Conservation (phyloP, 2,888 invertebrate species). For the Caenorhabditis virilis region DNA sequence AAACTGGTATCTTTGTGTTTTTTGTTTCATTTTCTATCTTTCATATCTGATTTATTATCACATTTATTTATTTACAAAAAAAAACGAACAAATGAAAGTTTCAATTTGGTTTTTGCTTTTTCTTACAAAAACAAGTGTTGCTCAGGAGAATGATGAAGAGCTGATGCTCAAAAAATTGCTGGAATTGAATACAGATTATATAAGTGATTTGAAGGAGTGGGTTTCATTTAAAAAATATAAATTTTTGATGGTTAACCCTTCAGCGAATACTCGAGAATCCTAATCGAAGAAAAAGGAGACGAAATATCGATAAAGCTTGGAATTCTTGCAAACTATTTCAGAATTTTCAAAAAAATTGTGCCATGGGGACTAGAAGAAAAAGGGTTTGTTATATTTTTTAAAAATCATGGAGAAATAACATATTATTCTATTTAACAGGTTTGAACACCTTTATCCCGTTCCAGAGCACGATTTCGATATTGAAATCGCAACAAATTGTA, state of each 20-base stretch:
- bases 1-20: background rate
- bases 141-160: constrained; percentile 12
- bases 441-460: constrained; percentile 32
- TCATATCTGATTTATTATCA: background rate
- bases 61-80: too few relatives aligned
- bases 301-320: constrained; percentile 31
- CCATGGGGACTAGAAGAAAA: constrained; percentile 30
- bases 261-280: constrained; percentile 26
- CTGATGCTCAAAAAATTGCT: constrained; percentile 1
- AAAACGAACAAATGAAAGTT: too few relatives aligned
- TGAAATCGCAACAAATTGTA: constrained; percentile 24
- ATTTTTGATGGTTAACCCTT: too few relatives aligned
- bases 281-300: constrained; percentile 11
- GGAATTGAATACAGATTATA: constrained; percentile 22
- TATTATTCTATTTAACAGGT: constrained; percentile 1
- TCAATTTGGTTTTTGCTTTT: background rate
- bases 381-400: constrained; percentile 3
- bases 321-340: constrained; percentile 38
- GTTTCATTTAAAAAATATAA: too few relatives aligned
- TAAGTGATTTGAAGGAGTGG: constrained; percentile 24
- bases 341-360: constrained; percentile 30
- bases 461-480: constrained; percentile 30
- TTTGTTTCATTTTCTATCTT: background rate
- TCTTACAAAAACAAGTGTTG: background rate
- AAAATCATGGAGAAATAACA: background rate